phyloP scores from a whole-genome alignment of 2,888 invertebrate species.

The Creontiades dilutus region DNA sequence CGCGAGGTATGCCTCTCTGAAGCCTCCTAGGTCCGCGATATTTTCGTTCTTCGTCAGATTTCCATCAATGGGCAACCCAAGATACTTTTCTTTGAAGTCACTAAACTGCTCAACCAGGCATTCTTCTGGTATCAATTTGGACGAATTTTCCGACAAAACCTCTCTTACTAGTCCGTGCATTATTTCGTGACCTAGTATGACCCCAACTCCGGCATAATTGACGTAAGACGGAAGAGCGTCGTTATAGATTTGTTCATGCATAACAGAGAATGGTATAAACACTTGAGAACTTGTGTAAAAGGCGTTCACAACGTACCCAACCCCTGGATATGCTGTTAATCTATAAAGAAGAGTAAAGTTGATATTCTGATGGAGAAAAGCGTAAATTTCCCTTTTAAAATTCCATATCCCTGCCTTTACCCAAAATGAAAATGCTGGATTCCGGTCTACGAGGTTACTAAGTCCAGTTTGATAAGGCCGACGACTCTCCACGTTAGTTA shows the following conservation, averaged over 20 bases:
- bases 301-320: background rate
- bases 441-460: background rate
- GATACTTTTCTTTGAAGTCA: background rate
- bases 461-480: background rate
- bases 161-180: background rate
- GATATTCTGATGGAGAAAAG: background rate
- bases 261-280: background rate
- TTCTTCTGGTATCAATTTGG: background rate
- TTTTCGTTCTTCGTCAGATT: background rate
- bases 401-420: conserved; percentile 23
- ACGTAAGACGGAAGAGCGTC: background rate
- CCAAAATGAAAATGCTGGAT: background rate
- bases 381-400: background rate
- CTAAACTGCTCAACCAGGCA: conserved; percentile 43
- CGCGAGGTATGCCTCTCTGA: conserved; percentile 27
- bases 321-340: background rate
- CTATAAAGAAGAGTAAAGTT: background rate
- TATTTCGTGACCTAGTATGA: conserved; percentile 37
- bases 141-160: background rate
- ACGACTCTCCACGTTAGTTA: background rate
- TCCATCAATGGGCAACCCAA: conserved; percentile 17
- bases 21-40: conserved; percentile 43
- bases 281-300: background rate
- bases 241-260: conserved; percentile 31
- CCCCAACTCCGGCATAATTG: background rate